Base-by-base conservation (phyloP, 2,888 invertebrate genomes). In the Ischnus inquisitorius region DNA sequence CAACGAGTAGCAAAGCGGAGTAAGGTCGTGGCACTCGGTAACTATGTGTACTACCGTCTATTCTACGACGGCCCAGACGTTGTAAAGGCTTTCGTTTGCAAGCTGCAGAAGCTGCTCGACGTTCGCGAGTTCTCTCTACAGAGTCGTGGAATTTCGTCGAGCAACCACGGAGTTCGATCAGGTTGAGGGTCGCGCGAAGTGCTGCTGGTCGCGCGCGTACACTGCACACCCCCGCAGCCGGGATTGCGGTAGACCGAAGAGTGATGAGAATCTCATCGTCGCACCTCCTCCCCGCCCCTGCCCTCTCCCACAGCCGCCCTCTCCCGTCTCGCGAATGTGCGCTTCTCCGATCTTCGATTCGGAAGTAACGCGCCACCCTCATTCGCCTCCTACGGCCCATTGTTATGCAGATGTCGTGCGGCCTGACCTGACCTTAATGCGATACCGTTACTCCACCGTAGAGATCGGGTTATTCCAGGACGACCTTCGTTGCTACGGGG, bases 181-280 rank as follows among this genome's bases (percentile, higher is more conserved):
- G 67, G 43, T 25, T 25, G 67, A 22, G 67, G 67, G 67, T 43
- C 22, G 67, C 67, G 46, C 67, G 43, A 67, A 67, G 67, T 67
- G 46, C 67, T 67, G 25, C 46, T 43, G 25, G n/a, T 25, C 67
- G 64, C 34, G 22, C 25, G 48, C 12, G 67, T 67, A 67, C 48
- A 41, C 46, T 22, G 41, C 67, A 46, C 67, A 10, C 67, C 25
- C 67, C 43, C 43, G 43, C 14, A 4, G 41, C 25, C 54, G 14
- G 71, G 57, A 72, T 72, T 77, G 81, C 69, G 76, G 81, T 82
- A 77, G 64, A 76, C 76, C 81, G 71, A 71, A 76, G 81, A 82
- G 81, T 82, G 76, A 82, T 82, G 81, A 82, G 81, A 82, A 82
- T 81, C 76, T 71, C 65, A 69, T 82, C 65, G 76, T 71, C 69